These are phyloP conservation scores for Meteorus cinctellus DNA, from an alignment of 2,888 invertebrate genomes.

Conservation along the genomic window DNA sequence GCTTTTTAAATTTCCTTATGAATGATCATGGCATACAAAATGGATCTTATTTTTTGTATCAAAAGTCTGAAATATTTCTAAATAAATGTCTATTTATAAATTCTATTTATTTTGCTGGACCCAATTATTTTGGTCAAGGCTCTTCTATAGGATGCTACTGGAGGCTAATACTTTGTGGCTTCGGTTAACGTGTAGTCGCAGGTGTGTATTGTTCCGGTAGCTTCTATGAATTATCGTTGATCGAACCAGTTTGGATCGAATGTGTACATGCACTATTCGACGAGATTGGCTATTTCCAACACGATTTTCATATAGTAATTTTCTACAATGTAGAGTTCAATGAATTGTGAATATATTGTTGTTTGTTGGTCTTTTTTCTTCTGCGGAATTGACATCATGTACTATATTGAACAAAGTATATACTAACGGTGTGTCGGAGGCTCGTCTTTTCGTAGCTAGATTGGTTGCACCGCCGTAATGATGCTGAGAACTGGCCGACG, in stretches of 20 bases:
- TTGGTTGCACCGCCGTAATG: conserved; percentile 57
- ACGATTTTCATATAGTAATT: background rate
- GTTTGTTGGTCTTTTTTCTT: background rate
- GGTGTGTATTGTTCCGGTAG: conserved; percentile 53
- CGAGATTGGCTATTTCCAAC: background rate
- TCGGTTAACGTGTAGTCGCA: conserved; percentile 65
- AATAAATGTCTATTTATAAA: too few relatives aligned
- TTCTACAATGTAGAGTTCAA: background rate
- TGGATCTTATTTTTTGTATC: too few relatives aligned
- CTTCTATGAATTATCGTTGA: conserved; percentile 27
- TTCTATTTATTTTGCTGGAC: background rate
- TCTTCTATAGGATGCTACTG: conserved; percentile 20
- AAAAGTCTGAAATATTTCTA: too few relatives aligned
- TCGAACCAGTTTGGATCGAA: background rate
- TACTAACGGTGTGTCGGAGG: conserved; percentile 68
- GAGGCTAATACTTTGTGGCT: conserved; percentile 61
- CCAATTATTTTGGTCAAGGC: background rate
- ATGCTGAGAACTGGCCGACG: conserved; percentile 53
- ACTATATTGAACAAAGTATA: background rate
- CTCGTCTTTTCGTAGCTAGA: conserved; percentile 64
- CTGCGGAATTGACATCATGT: background rate
- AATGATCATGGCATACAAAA: too few relatives aligned
- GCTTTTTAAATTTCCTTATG: too few relatives aligned
- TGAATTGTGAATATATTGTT: background rate
- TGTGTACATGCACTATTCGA: background rate